Evolutionary conservation across 1,140 invertebrate genomes (phyloP).

Genomic region (Sesamia nonagrioides): DNA sequence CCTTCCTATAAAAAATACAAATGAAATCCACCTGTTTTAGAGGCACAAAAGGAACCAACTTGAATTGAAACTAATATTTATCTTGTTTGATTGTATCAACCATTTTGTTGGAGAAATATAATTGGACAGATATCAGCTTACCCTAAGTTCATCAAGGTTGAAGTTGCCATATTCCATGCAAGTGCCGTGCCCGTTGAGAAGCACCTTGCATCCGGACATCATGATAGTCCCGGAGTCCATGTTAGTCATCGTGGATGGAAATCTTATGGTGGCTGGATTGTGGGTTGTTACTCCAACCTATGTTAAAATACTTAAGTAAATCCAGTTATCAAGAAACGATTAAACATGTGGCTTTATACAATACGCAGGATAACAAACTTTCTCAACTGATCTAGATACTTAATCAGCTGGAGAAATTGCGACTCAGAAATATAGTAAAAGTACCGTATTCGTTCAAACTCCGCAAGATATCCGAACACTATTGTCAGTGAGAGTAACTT

Average conservation of each 20-base stretch:
- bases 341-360: too few species aligned
- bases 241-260: conserved; percentile 99
- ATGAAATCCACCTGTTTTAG: neutral
- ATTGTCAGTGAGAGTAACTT: too few species aligned
- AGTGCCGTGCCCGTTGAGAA: conserved; percentile 97
- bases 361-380: too few species aligned
- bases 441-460: too few species aligned
- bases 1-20: conserved; percentile 89
- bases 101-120: too few species aligned
- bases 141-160: conserved; percentile 96
- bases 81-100: too few species aligned
- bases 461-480: too few species aligned
- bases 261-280: conserved; percentile 95
- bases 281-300: conserved; percentile 97
- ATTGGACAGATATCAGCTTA: conserved; percentile 72
- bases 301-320: conserved; percentile 1
- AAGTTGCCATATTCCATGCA: conserved; percentile 97
- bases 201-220: conserved; percentile 98
- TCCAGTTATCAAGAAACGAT: too few species aligned
- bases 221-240: conserved; percentile 98
- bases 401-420: too few species aligned
- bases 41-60: neutral
- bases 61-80: too few species aligned
- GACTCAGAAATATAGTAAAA: too few species aligned
- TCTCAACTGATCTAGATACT: too few species aligned